phyloP scores from a whole-genome alignment of 2,113 vertebrate species.

The Phyllopteryx taeniolatus region DNA sequence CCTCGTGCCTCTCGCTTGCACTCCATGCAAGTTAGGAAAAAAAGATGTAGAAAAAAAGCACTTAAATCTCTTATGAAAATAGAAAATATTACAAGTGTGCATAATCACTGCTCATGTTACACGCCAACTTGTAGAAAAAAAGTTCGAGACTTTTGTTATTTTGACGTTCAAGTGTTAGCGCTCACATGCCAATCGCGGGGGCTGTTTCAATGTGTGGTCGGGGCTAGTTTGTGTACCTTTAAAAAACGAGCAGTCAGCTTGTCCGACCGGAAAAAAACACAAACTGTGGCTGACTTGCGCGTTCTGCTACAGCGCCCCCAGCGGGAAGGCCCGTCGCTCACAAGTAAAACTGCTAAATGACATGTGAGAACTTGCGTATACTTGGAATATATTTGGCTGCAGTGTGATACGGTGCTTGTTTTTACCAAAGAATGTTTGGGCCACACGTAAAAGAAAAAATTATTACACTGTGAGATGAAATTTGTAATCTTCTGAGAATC shows the following conservation, averaged over 20 bases:
- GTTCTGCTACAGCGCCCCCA: constrained; percentile 4
- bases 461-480: not conserved
- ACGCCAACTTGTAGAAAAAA: constrained; percentile 72
- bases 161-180: constrained; percentile 62
- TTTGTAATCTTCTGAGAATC: not conserved
- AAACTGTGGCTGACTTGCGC: not conserved
- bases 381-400: constrained; percentile 2
- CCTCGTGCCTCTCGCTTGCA: constrained; percentile 60
- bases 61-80: constrained; percentile 79
- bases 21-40: constrained; percentile 71
- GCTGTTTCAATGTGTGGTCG: constrained; percentile 40
- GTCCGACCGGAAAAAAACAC: not conserved
- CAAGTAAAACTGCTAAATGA: not conserved
- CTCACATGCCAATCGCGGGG: constrained; percentile 59
- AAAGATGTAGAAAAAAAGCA: constrained; percentile 75
- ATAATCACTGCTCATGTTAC: constrained; percentile 71
- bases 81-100: constrained; percentile 79
- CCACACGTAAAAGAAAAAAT: not conserved
- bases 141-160: constrained; percentile 60
- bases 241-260: not conserved
- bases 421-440: constrained; percentile 1
- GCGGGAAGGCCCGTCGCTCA: not conserved
- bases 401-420: not conserved
- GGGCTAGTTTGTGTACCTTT: constrained; percentile 58
- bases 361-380: not conserved